Percentiles rank a stretch among this genome's conserved stretches.
Conservation (phyloP, 2,113 vertebrate species). For the Protobothrops flavoviridis region DNA sequence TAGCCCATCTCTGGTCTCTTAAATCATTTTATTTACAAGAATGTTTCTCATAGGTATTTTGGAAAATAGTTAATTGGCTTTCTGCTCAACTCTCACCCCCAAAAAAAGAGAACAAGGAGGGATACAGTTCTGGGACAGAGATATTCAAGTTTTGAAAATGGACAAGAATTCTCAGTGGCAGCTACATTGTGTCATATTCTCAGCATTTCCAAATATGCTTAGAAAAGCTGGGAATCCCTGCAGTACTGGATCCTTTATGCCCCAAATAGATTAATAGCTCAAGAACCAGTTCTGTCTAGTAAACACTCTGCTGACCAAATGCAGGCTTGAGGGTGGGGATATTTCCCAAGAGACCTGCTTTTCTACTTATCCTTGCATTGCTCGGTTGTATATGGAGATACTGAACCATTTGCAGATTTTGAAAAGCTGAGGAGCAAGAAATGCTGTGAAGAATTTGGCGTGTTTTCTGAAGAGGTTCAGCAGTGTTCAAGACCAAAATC, state of each 20-base stretch:
- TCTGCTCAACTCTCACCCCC: background rate
- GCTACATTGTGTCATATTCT: background rate
- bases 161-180: background rate
- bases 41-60: background rate
- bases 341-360: background rate
- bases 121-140: background rate
- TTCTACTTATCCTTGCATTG: background rate
- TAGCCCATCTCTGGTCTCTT: background rate
- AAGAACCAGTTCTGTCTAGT: background rate
- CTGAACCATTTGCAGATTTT: constrained; percentile 20
- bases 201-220: background rate
- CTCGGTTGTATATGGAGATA: background rate
- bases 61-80: background rate
- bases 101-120: background rate
- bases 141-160: background rate
- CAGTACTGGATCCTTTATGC: background rate
- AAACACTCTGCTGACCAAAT: background rate
- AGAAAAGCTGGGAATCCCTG: background rate
- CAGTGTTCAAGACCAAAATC: constrained; percentile 9
- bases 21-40: constrained; percentile 20
- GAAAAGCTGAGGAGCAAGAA: constrained; percentile 7
- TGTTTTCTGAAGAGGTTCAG: constrained; percentile 36
- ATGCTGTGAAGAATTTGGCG: constrained; percentile 7
- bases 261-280: background rate
- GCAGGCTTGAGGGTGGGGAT: background rate